These are phyloP conservation scores for Masticophis lateralis DNA, from an alignment of 2,797 vertebrate genomes.

Conservation along the genomic window DNA sequence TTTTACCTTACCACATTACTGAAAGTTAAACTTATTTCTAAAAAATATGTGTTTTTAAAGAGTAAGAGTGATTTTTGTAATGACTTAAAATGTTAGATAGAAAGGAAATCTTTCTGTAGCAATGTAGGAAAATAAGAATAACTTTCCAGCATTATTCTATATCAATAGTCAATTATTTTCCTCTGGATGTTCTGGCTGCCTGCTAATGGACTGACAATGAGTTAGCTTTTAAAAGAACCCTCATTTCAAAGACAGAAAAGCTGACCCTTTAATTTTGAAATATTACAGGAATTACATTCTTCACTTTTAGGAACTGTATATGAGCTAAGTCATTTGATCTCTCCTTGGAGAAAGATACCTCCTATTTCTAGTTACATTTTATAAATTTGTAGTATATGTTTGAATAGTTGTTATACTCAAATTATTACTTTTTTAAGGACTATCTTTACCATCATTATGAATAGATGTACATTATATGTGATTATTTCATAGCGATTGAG, in stretches of 20 bases:
- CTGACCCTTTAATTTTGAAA: slow-evolving; percentile 65
- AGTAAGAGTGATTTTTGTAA: slow-evolving; percentile 45
- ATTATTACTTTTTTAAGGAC: slow-evolving; percentile 38
- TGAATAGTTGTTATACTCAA: slow-evolving; percentile 31
- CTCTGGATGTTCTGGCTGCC: slow-evolving; percentile 59
- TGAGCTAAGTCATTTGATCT: slow-evolving; percentile 58
- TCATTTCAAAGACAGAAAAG: slow-evolving; percentile 49
- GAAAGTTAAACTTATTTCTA: slow-evolving; percentile 55
- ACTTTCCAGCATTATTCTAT: slow-evolving; percentile 63
- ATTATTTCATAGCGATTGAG: slow-evolving; percentile 28
- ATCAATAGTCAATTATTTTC: slow-evolving; percentile 66
- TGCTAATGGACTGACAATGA: slow-evolving; percentile 64
- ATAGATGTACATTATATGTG: slow-evolving; percentile 33
- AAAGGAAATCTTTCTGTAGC: slow-evolving; percentile 50
- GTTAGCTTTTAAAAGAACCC: slow-evolving; percentile 57
- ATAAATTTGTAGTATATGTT: slow-evolving; percentile 47
- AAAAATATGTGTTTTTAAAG: slow-evolving; percentile 48
- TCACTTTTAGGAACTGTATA: slow-evolving; percentile 65
- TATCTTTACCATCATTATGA: not conserved
- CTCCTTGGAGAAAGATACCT: slow-evolving; percentile 35
- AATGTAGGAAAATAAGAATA: slow-evolving; percentile 62
- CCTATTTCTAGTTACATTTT: slow-evolving; percentile 16
- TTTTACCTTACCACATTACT: slow-evolving; percentile 39
- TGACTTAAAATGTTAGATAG: slow-evolving; percentile 44
- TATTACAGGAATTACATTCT: slow-evolving; percentile 64